Evolutionary conservation across 2,797 vertebrate genomes (phyloP), one percentile per base, ranked within the genome.

Genomic region (Pyrocephalus nanus): DNA sequence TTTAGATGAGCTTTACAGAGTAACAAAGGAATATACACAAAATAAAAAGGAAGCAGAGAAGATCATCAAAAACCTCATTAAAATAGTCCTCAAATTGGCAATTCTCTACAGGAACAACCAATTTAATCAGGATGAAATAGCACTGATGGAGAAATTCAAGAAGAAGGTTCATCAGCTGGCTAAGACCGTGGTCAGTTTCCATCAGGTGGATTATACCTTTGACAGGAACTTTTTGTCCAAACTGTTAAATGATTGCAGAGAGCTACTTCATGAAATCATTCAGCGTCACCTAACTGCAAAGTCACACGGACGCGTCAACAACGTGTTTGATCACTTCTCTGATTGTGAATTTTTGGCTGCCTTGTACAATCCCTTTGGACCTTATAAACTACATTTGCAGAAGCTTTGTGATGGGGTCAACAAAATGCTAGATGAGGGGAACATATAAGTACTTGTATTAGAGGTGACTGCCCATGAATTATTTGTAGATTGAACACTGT

Each of bases 351-450:
- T 98, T 90, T 92, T 98, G 97, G 98, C 98, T 87, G 98, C 97
- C 88, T 97, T 98, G 87, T 98, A 98, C 95, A 98, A 98, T 96
- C 98, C 98, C 38, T 98, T 98, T 96, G 98, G 98, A 96, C 97
- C 97, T 94, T 98, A 97, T 89, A 98, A 98, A 93, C 96, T 93
- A 38, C 98, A 98, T 90, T 96, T 98, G 93, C 98, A 98, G 88
- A 98, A 98, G 97, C 98, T 98, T 32, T 98, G 98, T 88, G 97
- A 98, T 73, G 98, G 98, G 45, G 97, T 98, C 95, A 98, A 98
- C 97, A 98, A 98, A 98, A 98, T 98, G 98, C 64, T 98, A 90
- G 98, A 98, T 94, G 98, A 98, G 81, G 98, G 97, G 76, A 98
- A 98, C 96, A 98, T 98, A 93, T 98, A 97, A 98, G 43, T 57